phyloP scores from a whole-genome alignment of 2,888 invertebrate genomes.

The Merodon equestris region DNA sequence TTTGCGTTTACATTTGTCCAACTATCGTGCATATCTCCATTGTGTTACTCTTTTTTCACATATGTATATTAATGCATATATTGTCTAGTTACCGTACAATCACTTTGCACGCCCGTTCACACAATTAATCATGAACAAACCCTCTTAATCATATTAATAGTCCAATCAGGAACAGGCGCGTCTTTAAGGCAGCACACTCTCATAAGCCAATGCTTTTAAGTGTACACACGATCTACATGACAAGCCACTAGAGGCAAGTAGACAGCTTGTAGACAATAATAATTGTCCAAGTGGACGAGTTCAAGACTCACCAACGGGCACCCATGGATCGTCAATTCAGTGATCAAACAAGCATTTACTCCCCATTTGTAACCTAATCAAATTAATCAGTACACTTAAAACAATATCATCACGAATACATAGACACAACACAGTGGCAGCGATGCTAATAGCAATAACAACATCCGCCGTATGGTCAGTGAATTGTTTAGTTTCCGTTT shows the following conservation, averaged over 20 bases:
- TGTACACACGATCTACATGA: background rate
- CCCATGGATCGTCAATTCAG: conserved; percentile 15
- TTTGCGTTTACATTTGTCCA: too few species aligned
- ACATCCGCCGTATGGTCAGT: conserved; percentile 23
- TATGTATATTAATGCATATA: too few species aligned
- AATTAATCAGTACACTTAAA: conserved; percentile 65
- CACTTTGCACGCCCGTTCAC: too few species aligned
- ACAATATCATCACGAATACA: conserved; percentile 35
- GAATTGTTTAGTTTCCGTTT: conserved; percentile 31
- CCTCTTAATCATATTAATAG: too few species aligned
- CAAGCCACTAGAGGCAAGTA: conserved; percentile 2
- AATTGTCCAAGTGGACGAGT: conserved; percentile 20
- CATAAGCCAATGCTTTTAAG: too few species aligned
- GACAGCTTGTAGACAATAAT: conserved; percentile 28
- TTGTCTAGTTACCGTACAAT: too few species aligned
- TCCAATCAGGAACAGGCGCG: too few species aligned
- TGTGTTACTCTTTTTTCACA: too few species aligned
- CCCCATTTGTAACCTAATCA: conserved; percentile 49
- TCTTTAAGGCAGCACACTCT: too few species aligned
- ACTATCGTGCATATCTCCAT: too few species aligned
- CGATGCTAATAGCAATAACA: conserved; percentile 32
- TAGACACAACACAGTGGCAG: conserved; percentile 35
- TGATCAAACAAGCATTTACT: conserved; percentile 11
- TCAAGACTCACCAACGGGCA: background rate
- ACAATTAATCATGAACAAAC: too few species aligned